These are phyloP conservation scores for Bombylius discolor DNA, from an alignment of 2,888 invertebrate species.

Conservation along the genomic window DNA sequence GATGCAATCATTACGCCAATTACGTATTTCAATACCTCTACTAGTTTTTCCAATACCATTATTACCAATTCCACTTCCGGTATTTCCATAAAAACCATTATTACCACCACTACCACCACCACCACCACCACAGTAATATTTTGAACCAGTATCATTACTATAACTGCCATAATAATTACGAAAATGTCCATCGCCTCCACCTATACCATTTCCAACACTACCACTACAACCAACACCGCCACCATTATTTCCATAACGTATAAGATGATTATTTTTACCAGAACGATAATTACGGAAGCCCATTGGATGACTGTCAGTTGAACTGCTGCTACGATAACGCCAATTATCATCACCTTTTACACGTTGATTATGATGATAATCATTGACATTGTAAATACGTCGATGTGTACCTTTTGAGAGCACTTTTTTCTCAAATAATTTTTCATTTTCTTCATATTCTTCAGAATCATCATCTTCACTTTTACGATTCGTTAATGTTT, in stretches of 20 bases:
- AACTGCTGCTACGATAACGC: conserved; percentile 28
- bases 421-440: background rate
- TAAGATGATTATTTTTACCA: background rate
- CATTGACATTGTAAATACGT: too few species aligned
- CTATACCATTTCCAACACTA: background rate
- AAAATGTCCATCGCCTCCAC: background rate
- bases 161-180: conserved; percentile 16
- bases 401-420: background rate
- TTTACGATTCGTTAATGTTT: conserved; percentile 1
- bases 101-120: conserved; percentile 1
- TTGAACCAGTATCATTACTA: conserved; percentile 18
- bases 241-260: background rate
- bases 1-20: conserved; percentile 34
- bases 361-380: background rate
- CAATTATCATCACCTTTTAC: conserved; percentile 25
- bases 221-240: background rate
- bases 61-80: background rate
- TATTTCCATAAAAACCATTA: conserved; percentile 1
- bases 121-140: background rate
- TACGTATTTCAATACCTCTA: conserved; percentile 23
- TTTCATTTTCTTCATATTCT: conserved; percentile 9
- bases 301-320: conserved; percentile 15
- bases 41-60: background rate
- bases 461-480: conserved; percentile 10
- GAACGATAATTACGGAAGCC: conserved; percentile 13